These are phyloP conservation scores for Deladenus siricidicola DNA, from an alignment of 2,888 invertebrate species.

Conservation along the genomic window DNA sequence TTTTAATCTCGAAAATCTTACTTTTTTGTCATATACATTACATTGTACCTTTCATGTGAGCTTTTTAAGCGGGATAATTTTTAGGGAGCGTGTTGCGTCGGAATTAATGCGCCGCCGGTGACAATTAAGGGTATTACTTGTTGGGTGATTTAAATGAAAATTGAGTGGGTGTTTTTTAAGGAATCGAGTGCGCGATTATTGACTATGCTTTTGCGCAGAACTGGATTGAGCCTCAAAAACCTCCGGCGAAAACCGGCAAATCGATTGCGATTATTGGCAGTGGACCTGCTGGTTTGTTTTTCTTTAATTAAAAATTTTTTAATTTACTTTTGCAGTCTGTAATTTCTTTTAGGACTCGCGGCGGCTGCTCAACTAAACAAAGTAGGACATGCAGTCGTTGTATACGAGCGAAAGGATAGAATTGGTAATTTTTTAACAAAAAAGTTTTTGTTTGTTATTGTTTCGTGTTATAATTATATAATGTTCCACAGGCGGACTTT, in stretches of 20 bases:
- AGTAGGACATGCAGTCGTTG: constrained; percentile 87
- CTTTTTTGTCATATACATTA: no score
- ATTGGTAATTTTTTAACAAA: no score
- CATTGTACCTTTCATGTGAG: no score
- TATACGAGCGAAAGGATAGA: constrained; percentile 91
- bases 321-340: background rate
- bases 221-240: constrained; percentile 70
- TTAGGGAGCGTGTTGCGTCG: constrained; percentile 93
- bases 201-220: constrained; percentile 94
- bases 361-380: constrained; percentile 95
- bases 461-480: no score
- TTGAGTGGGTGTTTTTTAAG: no score
- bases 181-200: constrained; percentile 97
- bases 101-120: constrained; percentile 87
- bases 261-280: constrained; percentile 83
- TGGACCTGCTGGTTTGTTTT: constrained; percentile 65
- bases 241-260: constrained; percentile 68
- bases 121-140: constrained; percentile 98
- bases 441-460: no score
- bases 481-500: no score
- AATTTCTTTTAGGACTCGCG: constrained; percentile 63
- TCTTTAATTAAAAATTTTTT: background rate
- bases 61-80: constrained; percentile 41
- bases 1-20: no score
- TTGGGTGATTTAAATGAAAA: no score